These are phyloP conservation scores for Nicator chloris DNA, from an alignment of 2,113 vertebrate species.

Conservation along the genomic window DNA sequence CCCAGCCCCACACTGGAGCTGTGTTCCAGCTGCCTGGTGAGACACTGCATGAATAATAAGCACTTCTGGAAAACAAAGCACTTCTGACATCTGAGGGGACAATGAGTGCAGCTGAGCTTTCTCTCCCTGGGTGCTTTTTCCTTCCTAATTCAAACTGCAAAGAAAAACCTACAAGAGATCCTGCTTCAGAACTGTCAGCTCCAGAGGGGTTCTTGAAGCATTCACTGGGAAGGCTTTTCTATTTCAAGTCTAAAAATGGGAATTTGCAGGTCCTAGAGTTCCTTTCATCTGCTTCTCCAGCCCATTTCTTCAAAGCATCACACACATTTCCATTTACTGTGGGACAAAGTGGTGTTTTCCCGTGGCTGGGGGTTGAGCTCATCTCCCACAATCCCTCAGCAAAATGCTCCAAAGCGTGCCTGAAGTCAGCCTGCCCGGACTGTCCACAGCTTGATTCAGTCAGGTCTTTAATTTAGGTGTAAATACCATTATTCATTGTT, in stretches of 20 bases:
- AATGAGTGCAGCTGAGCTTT: neutral
- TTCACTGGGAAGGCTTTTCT: neutral
- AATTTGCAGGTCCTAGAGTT: neutral
- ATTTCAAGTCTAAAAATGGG: neutral
- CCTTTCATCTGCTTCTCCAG: neutral
- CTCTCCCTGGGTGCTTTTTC: neutral
- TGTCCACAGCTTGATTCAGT: neutral
- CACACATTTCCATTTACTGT: neutral
- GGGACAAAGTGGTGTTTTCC: neutral
- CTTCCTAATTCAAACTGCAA: neutral
- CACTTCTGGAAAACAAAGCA: conserved; percentile 21
- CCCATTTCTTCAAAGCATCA: neutral
- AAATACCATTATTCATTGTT: neutral
- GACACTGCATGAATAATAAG: conserved; percentile 15
- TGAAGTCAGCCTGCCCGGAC: neutral
- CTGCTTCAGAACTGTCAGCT: neutral
- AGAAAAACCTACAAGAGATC: neutral
- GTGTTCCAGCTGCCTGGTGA: neutral
- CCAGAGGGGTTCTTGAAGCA: neutral
- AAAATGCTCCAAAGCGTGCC: neutral
- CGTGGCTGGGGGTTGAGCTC: neutral
- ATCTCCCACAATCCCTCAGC: neutral
- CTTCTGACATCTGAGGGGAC: neutral
- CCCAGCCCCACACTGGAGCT: neutral
- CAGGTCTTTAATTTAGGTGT: neutral